Base-by-base conservation (phyloP, 2,888 invertebrate genomes). In the Lucinisca nassula region DNA sequence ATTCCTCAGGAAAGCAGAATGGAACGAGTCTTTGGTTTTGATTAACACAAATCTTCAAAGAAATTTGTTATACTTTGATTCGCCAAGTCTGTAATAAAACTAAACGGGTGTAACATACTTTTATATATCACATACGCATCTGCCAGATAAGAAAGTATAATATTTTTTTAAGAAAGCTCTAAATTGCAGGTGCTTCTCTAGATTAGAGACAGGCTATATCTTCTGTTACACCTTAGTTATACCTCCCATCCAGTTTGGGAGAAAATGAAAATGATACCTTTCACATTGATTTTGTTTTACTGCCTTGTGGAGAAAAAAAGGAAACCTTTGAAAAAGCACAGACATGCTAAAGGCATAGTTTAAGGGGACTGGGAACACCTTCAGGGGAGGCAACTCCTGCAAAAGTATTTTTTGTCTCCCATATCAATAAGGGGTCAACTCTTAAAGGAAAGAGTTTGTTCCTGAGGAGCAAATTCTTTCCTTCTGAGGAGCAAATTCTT, bases 121-220 rank as follows among this genome's bases (percentile, higher is more conserved):
- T 67, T 35, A 30, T 67, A 67, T 67, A 67, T 67, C 67, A 35
- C 6, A 1, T 67, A 21, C 67, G n/a, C 67, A 67, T 67, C 30
- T 67, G 67, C 67, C 24, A 67, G 67, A 67, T 67, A 67, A 67
- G 35, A 67, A 67, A 35, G 67, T 67, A 67, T 67, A 67, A 67
- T 12, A 30, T 67, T n/a, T 67, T 67, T 24, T 30, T 10, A 32
- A 67, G 67, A 67, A 35, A 8, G 21, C 35, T 35, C 4, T 30
- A 30, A 67, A 35, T 67, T 12, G 30, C 67, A 67, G 67, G 35
- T 67, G 35, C 35, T 67, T 21, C 35, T 35, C 4, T 1, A 17
- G 35, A 67, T 67, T 67, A 67, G 35, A 17, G 21, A 32, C 30
- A n/a, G 27, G 35, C 21, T 67, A 35, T 67, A 67, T 10, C 67